Evolutionary conservation across 2,888 invertebrate genomes (phyloP).

Genomic region (Metallyticus violacea): DNA sequence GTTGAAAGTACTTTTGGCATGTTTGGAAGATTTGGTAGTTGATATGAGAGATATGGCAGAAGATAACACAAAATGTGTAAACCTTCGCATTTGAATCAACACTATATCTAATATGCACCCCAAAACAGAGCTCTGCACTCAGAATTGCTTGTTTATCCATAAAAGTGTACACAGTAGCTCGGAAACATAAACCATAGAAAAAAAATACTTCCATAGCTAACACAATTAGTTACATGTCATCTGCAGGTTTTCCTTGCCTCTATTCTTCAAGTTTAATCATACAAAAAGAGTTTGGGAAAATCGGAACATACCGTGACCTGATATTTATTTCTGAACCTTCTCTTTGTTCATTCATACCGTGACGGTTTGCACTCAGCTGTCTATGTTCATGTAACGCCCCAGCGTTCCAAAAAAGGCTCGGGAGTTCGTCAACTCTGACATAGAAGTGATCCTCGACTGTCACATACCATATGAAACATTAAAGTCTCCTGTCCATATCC

Average conservation of each 20-base stretch:
- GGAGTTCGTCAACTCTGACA: not conserved
- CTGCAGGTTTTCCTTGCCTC: no score
- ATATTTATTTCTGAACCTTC: not conserved
- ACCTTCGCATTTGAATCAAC: not conserved
- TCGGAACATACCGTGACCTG: not conserved
- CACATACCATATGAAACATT: not conserved
- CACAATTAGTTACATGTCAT: not conserved
- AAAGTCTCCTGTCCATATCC: not conserved
- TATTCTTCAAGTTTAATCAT: not conserved
- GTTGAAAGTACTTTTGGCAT: not conserved
- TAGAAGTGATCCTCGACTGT: not conserved
- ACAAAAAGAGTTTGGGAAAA: no score
- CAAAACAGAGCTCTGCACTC: not conserved
- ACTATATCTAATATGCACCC: not conserved
- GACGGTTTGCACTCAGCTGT: not conserved
- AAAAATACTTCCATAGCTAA: not conserved
- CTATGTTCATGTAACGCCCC: not conserved
- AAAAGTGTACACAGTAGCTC: not conserved
- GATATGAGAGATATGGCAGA: not conserved
- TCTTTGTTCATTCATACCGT: not conserved
- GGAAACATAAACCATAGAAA: no score
- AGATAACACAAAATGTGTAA: not conserved
- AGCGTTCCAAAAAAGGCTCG: not conserved
- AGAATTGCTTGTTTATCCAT: not conserved
- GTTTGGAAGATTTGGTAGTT: not conserved